Conservation (phyloP, 2,113 vertebrate species). For the Carollia perspicillata region DNA sequence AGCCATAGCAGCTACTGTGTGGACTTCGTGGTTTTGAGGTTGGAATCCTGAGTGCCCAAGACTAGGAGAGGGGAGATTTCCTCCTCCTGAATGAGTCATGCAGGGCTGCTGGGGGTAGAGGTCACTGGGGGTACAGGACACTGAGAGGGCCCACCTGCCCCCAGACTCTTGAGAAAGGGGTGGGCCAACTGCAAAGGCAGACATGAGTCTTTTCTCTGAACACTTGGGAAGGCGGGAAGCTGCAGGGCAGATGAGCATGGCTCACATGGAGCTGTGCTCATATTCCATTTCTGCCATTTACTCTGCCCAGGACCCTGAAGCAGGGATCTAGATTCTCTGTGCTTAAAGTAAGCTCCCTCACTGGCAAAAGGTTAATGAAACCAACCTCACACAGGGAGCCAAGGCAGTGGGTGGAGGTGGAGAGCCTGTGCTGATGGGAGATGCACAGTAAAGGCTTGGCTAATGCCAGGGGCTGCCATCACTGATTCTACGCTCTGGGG, state of each 20-base stretch:
- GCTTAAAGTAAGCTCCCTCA: not conserved
- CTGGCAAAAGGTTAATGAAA: not conserved
- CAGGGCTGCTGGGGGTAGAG: not conserved
- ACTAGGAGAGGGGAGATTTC: not conserved
- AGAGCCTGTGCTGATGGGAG: not conserved
- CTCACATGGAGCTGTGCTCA: not conserved
- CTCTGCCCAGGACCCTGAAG: not conserved
- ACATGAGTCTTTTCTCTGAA: not conserved
- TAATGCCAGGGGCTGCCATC: not conserved
- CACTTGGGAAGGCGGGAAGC: not conserved
- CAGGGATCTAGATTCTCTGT: not conserved
- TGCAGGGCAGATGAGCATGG: accelerated
- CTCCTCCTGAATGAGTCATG: not conserved
- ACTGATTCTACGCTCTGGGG: not conserved
- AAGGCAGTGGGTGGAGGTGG: accelerated
- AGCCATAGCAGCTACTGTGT: accelerated
- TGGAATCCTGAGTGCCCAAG: not conserved
- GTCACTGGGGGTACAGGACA: not conserved
- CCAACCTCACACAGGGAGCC: accelerated
- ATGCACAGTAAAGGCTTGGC: not conserved
- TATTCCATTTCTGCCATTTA: not conserved
- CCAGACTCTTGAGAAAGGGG: not conserved
- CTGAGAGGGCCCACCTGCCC: not conserved
- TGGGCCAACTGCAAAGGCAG: not conserved
- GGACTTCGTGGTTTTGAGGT: not conserved